Evolutionary conservation across 1,140 invertebrate species (phyloP).

Genomic region (Neelides sp.): DNA sequence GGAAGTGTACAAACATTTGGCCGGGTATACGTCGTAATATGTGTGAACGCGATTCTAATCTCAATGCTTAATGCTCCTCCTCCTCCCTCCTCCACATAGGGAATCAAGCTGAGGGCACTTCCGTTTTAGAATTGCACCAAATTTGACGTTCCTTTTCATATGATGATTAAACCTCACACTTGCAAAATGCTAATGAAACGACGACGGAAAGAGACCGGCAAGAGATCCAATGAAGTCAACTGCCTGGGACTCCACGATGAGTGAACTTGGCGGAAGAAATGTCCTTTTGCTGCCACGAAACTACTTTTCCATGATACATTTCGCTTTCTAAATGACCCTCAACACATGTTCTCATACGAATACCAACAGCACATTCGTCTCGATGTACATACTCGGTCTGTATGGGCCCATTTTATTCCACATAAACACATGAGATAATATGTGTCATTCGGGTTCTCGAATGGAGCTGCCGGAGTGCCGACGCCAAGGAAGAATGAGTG

Average conservation of each 20-base stretch:
- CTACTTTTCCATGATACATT: constrained; percentile 15
- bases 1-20: no score
- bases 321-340: constrained; percentile 17
- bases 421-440: no score
- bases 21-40: no score
- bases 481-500: no score
- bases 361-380: constrained; percentile 9
- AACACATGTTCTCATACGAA: constrained; percentile 15
- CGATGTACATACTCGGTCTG: no score
- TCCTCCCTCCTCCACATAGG: no score
- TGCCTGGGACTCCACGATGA: neutral
- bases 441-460: no score
- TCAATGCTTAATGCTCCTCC: no score
- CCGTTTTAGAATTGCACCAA: constrained; percentile 14
- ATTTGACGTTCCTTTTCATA: constrained; percentile 10
- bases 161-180: constrained; percentile 20
- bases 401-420: no score
- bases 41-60: no score
- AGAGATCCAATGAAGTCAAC: neutral
- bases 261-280: neutral
- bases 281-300: constrained; percentile 11
- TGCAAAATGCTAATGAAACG: constrained; percentile 14
- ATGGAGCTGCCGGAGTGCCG: no score
- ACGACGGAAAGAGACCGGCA: neutral
- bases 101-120: no score